Percentiles rank a stretch among this genome's conserved stretches.
phyloP scores from a whole-genome alignment of 2,888 invertebrate species.

The Euphydryas editha region DNA sequence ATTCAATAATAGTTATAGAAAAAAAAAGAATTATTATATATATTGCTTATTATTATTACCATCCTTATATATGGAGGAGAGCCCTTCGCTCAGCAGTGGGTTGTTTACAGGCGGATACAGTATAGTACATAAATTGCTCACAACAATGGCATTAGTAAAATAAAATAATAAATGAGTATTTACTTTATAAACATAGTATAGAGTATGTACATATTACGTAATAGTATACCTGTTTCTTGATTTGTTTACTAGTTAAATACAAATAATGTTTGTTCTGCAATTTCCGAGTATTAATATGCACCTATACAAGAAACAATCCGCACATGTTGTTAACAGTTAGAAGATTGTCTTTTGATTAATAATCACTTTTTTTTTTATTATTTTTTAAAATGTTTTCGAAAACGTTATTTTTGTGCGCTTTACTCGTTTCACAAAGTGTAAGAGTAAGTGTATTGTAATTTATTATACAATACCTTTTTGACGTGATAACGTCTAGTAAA shows the following conservation, averaged over 20 bases:
- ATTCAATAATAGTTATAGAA: too few relatives aligned
- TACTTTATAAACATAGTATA: background rate
- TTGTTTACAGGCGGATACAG: too few relatives aligned
- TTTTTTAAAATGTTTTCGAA: slow-evolving; percentile 22
- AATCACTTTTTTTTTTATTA: slow-evolving; percentile 25
- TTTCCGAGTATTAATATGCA: too few relatives aligned
- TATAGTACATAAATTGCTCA: too few relatives aligned
- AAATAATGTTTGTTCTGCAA: too few relatives aligned
- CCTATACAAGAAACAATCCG: slow-evolving; percentile 20
- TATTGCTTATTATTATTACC: too few relatives aligned
- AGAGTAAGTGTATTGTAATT: slow-evolving; percentile 3
- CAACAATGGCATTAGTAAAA: background rate
- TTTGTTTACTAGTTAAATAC: background rate
- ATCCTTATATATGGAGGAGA: too few relatives aligned
- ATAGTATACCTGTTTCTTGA: background rate
- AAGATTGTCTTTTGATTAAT: slow-evolving; percentile 9
- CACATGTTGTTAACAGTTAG: background rate
- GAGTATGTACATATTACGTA: background rate
- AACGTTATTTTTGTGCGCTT: slow-evolving; percentile 27
- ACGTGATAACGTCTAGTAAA: too few relatives aligned
- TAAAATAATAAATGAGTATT: background rate
- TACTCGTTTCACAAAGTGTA: slow-evolving; percentile 19
- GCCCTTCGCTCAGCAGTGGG: too few relatives aligned
- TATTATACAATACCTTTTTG: too few relatives aligned
- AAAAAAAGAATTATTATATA: too few relatives aligned